Percentiles rank a stretch among this genome's conserved stretches.
These are phyloP conservation scores for Temnothorax curvispinosus DNA, from an alignment of 1,140 invertebrate species.

Conservation along the genomic window DNA sequence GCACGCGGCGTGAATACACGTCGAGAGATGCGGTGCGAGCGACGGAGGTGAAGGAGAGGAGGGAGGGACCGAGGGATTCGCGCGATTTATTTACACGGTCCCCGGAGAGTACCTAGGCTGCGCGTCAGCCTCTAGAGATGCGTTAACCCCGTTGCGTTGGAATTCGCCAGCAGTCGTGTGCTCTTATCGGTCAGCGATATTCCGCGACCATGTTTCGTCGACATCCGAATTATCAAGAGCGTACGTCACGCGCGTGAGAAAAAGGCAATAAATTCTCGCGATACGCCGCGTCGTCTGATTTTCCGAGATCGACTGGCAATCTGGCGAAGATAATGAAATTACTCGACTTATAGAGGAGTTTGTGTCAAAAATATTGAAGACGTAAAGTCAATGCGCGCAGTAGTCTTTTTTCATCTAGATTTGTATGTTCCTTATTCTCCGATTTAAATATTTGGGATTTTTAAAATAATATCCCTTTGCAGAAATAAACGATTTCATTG, in stretches of 20 bases:
- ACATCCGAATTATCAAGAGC: not conserved
- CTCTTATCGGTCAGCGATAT: constrained; percentile 4
- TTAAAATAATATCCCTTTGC: not conserved
- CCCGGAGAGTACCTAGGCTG: constrained; percentile 57
- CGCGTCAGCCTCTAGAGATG: constrained; percentile 62
- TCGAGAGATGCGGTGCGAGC: constrained; percentile 30
- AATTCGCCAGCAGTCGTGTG: constrained; percentile 11
- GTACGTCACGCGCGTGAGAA: not conserved
- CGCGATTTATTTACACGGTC: constrained; percentile 77
- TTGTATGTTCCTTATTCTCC: not conserved
- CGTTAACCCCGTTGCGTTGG: constrained; percentile 46
- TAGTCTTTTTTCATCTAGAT: not conserved
- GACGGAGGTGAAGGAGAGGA: not conserved
- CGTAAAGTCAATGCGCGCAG: not conserved
- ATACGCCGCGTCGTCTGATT: not conserved
- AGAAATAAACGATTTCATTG: not conserved
- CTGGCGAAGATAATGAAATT: not conserved
- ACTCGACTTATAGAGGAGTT: not conserved
- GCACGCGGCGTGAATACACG: constrained; percentile 35
- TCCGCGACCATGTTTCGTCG: not conserved
- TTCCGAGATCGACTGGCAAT: not conserved
- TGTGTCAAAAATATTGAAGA: not conserved
- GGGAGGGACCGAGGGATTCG: constrained; percentile 61
- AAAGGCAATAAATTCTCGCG: not conserved
- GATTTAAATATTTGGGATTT: not conserved